Evolutionary conservation across 2,113 vertebrate species (phyloP).

Genomic region (Coptodon rendalli): DNA sequence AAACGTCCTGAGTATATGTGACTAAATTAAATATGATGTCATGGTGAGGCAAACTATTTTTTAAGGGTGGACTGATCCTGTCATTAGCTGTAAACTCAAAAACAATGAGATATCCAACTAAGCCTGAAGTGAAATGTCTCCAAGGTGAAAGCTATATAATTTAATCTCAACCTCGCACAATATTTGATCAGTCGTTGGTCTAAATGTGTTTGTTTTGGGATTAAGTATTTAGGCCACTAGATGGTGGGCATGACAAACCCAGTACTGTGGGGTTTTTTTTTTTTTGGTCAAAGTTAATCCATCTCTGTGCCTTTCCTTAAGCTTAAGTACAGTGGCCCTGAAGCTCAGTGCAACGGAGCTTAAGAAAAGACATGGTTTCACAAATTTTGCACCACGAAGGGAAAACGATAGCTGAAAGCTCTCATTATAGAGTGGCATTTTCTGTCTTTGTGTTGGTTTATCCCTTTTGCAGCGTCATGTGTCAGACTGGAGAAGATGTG

Average conservation of each 20-base stretch:
- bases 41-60: neutral
- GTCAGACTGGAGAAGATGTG: neutral
- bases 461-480: neutral
- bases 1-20: neutral
- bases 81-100: neutral
- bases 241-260: slow-evolving; percentile 11
- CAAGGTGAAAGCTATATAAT: neutral
- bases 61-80: neutral
- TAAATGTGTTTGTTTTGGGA: slow-evolving; percentile 45
- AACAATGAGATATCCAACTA: neutral
- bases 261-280: slow-evolving; percentile 7
- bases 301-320: neutral
- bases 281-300: slow-evolving; percentile 37
- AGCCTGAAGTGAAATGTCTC: neutral
- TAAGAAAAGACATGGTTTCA: neutral
- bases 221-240: slow-evolving; percentile 68
- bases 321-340: neutral
- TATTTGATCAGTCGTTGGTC: slow-evolving; percentile 6
- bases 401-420: neutral
- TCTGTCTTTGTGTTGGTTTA: neutral
- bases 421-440: neutral
- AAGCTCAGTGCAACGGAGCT: neutral
- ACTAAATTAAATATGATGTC: neutral
- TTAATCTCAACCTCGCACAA: neutral
- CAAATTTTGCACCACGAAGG: neutral